Evolutionary conservation across 2,888 invertebrate genomes (phyloP), one percentile per base, ranked within the genome.

Genomic region (Mesoligia furuncula): DNA sequence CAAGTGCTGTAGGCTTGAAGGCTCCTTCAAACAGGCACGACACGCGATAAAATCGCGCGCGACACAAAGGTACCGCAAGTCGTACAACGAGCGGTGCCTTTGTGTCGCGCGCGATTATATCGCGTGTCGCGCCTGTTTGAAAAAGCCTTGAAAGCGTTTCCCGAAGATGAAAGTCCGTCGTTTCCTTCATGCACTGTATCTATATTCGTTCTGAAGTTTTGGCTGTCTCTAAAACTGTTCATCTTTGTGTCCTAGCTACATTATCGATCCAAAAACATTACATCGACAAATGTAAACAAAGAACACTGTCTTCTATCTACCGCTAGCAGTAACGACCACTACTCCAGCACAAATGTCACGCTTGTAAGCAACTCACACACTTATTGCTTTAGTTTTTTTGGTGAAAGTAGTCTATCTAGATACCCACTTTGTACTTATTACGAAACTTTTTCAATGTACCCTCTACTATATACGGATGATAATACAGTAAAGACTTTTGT

Each of bases 351-450:
- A 77, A 81, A 81, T 83, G 51, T 71, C 70, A 67, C 64, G 67
- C 42, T 77, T 62, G 51, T 71, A 77, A 83, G 70, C 9, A 24
- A 57, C 62, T 70, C 39, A n/a, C 68, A 71, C 9, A 57, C 48
- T 77, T 80, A 66, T 81, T 75, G 69, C 70, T 69, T 69, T n/a
- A 54, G 65, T 42, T 74, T 80, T 76, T 77, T 82, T 42, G 1
- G 36, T 24, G 5, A 54, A 59, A 45, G 24, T 69, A 36, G 57
- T 57, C n/a, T 77, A 62, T 62, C 27, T 68, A 62, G 57, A 57
- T 54, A 71, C 64, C 62, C 51, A 71, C 62, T 62, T 51, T 13
- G 24, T 77, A 57, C 27, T n/a, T 59, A 51, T 61, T n/a, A 71
- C 15, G 24, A 36, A 71, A 68, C 61, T 83, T 71, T 80, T 57